These are phyloP conservation scores for Timema podura DNA, from an alignment of 2,888 invertebrate genomes.

Conservation along the genomic window DNA sequence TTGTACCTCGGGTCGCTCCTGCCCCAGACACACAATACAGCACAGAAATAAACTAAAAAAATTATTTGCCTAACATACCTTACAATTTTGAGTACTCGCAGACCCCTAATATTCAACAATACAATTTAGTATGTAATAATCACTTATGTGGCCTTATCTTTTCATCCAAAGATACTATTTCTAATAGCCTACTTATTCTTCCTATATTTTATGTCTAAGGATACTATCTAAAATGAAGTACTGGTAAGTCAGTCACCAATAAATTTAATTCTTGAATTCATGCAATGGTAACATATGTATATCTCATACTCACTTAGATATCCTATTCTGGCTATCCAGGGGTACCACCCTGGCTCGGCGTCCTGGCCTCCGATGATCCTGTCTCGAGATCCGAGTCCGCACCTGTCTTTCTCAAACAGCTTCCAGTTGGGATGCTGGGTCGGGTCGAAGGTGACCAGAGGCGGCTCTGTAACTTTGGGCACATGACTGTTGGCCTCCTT, in stretches of 20 bases:
- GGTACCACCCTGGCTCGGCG: conserved; percentile 58
- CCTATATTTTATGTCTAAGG: neutral
- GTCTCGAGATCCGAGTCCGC: conserved; percentile 54
- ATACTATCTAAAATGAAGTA: neutral
- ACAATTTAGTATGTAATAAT: no score
- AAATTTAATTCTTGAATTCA: neutral
- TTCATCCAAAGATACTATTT: neutral
- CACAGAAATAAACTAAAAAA: no score
- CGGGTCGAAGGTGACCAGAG: neutral
- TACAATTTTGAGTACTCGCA: no score
- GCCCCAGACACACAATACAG: no score
- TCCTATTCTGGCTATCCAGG: conserved; percentile 59
- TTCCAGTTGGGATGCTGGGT: conserved; percentile 49
- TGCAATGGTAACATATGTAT: neutral
- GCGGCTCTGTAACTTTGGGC: no score
- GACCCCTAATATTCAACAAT: no score
- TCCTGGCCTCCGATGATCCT: conserved; percentile 60
- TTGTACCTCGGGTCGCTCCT: no score
- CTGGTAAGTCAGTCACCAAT: neutral
- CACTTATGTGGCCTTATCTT: neutral
- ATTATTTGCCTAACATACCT: no score
- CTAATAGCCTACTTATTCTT: neutral
- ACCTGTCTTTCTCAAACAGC: conserved; percentile 46
- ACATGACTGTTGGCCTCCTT: no score
- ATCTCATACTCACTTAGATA: conserved; percentile 40